Evolutionary conservation across 2,797 vertebrate genomes (phyloP).

Genomic region (Premnoplex brunnescens): DNA sequence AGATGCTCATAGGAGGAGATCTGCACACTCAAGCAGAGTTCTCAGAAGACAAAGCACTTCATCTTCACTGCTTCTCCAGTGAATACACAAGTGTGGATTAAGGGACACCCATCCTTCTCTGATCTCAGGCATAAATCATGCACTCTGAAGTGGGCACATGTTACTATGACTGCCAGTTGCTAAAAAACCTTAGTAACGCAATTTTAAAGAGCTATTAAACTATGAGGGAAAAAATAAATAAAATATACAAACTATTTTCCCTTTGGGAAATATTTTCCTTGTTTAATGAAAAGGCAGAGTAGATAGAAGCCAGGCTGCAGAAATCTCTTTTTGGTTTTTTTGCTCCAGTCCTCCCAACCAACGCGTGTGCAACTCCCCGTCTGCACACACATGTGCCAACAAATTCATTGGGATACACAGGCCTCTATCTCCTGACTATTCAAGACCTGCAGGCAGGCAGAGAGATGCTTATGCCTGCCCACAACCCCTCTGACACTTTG

Average conservation of each 20-base stretch:
- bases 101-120: not conserved
- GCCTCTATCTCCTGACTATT: not conserved
- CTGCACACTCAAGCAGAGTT: not conserved
- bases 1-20: not conserved
- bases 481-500: not conserved
- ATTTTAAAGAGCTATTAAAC: not conserved
- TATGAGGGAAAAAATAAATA: not conserved
- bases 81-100: not conserved
- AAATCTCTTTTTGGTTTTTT: not conserved
- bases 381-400: not conserved
- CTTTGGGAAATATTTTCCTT: not conserved
- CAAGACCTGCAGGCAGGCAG: not conserved
- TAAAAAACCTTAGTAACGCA: not conserved
- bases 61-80: not conserved
- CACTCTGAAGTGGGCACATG: fast-evolving
- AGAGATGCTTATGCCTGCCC: not conserved
- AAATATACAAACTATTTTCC: not conserved
- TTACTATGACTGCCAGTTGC: not conserved
- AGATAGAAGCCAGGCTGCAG: not conserved
- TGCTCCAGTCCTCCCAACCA: fast-evolving
- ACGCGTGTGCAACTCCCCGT: not conserved
- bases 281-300: not conserved
- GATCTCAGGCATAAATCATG: not conserved
- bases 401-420: not conserved
- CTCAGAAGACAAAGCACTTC: not conserved